Evolutionary conservation across 2,888 invertebrate species (phyloP).

Genomic region (Xylocampa areola): DNA sequence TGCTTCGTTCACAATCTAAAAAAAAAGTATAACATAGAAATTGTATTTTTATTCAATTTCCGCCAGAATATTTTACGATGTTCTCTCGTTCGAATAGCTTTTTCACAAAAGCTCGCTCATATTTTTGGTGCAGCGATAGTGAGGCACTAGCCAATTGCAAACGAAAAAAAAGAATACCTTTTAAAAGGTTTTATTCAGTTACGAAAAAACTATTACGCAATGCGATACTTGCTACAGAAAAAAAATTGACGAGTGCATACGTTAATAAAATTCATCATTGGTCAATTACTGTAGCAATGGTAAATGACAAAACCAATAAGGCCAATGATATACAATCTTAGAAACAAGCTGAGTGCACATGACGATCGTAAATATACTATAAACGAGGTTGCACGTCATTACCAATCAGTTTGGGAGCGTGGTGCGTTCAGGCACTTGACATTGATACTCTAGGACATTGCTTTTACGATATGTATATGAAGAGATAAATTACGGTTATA

Average conservation of each 20-base stretch:
- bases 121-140: constrained; percentile 27
- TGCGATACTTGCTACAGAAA: neutral
- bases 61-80: constrained; percentile 16
- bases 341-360: constrained; percentile 37
- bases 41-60: constrained; percentile 29
- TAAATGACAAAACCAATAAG: constrained; percentile 51
- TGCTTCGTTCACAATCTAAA: constrained; percentile 9
- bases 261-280: constrained; percentile 32
- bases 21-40: constrained; percentile 4
- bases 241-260: neutral
- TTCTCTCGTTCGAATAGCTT: constrained; percentile 34
- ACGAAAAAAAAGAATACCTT: constrained; percentile 25
- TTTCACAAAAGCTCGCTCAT: constrained; percentile 42
- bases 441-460: constrained; percentile 35
- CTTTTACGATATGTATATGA: constrained; percentile 32
- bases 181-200: constrained; percentile 35
- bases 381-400: constrained; percentile 36
- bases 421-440: constrained; percentile 48
- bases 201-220: neutral
- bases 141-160: constrained; percentile 9
- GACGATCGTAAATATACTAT: constrained; percentile 45
- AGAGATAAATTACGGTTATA: constrained; percentile 37
- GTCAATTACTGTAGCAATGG: constrained; percentile 47
- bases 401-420: constrained; percentile 43
- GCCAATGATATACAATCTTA: constrained; percentile 45